Evolutionary conservation across 23 tunicate genomes (phyloP), one percentile per base, ranked within the genome.

Genomic region (Halocynthia aurantium): DNA sequence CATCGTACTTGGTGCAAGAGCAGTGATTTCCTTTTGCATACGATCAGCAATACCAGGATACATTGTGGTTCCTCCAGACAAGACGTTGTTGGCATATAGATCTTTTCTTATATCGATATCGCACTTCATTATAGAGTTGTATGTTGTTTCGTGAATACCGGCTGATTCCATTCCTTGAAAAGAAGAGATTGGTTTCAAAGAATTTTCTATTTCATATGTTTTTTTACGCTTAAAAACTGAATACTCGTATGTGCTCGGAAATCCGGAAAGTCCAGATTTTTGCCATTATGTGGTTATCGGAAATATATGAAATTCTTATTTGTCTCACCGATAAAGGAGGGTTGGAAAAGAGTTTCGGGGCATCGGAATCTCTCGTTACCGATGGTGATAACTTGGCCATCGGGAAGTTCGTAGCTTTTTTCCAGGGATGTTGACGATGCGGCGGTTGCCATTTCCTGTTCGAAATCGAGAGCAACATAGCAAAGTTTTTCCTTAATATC

Each of bases 271-370:
- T 31, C 44, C 44, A 31, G 44, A 31, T 0, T 0, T 31, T 31
- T 4, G 44, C 44, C 44, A 31, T 31, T 31, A 31, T 4, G 4
- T 31, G 44, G 4, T 31, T 31, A 31, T 31, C 44, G 44, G 44
- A 31, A 31, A 31, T 31, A 31, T 1, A 31, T 31, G 4, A 31
- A 31, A 31, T 31, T 31, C 44, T 31, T 31, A 31, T 31, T 31
- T 31, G n/a, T 71, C 85, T 82, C 53, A 82, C 87, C 87, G 70
- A 85, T 85, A 73, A 85, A 85, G 61, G 93, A 91, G 44, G 97
- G 97, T 54, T 91, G 98, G 98, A 91, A 91, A 84, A 91, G 67
- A 70, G 98, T 91, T 65, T 91, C 98, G 0, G 97, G 97, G 81
- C 97, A 90, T 44, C 97, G 81, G 83, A 90, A 90, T 61, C 97